Base-by-base conservation (phyloP, 2,888 invertebrate genomes). In the Rotaria sp. region DNA sequence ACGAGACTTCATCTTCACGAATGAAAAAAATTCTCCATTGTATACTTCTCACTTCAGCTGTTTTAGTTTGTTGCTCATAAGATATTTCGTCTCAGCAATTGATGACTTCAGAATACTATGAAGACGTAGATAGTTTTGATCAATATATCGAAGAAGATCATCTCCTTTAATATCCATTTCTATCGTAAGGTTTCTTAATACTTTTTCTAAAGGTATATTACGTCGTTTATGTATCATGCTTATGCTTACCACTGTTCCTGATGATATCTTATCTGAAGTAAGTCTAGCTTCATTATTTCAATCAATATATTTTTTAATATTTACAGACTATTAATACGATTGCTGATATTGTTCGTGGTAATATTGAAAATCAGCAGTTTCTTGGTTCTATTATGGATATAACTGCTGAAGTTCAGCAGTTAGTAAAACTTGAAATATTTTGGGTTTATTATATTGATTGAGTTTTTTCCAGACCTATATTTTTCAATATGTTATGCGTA, bases 171-270 rank as follows among this genome's bases (percentile, higher is more conserved):
- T n/a, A n/a, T n/a, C n/a, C n/a, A n/a, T n/a, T n/a, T n/a, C n/a
- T n/a, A n/a, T n/a, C n/a, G n/a, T n/a, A n/a, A n/a, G n/a, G n/a
- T n/a, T n/a, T n/a, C n/a, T n/a, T n/a, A n/a, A n/a, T n/a, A n/a
- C n/a, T n/a, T n/a, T n/a, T n/a, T n/a, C n/a, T n/a, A n/a, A 88
- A 92, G 92, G 92, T 10, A 92, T 97, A 84, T 91, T 96, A 41
- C 94, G 94, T 89, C 93, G 94, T 5, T 91, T 99, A 24, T 96
- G 96, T 89, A 94, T 94, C 88, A 95, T 97, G 88, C 91, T 99
- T 75, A 96, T 99, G 95, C 95, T 96, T 0, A 95, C 94, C 90
- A 97, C 97, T 0, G 96, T 98, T 0, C 97, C 98, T 0, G 96
- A 96, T 0, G 96, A 98, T 90, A 95, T 98, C 84, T 92, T 98